Base-by-base conservation (phyloP, 2,888 invertebrate genomes). In the Philonicus albiceps region DNA sequence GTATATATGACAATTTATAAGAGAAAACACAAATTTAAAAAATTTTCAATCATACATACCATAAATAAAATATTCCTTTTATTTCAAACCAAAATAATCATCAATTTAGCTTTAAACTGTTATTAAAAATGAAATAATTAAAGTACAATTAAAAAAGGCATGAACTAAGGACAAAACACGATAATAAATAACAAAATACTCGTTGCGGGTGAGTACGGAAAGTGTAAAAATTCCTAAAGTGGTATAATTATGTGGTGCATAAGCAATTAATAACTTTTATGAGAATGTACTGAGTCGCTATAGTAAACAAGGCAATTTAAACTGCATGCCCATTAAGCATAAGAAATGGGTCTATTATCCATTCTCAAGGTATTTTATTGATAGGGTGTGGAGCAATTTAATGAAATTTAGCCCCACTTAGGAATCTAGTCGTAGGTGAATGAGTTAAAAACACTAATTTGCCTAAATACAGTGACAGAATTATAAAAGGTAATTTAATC, bases 311-410 rank as follows among this genome's bases (percentile, higher is more conserved):
- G 64, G 64, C 11, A 22, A 64, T 64, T 64, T 27, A 19, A 64
- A 64, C 64, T 64, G 64, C 11, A 64, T 27, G 64, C 64, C 64
- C n/a, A 75, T 75, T 37, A 75, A 30, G 31, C 22, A 19, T 37
- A 37, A 37, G 31, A 31, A 75, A 75, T 75, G 31, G 30, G 11
- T 37, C 30, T 37, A 37, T 37, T 75, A 75, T 34, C 16, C 4
- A 3, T 75, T 16, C 19, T 34, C 16, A 8, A 30, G 37, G 13
- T 37, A 37, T 34, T n/a, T 75, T 30, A 75, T 75, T 75, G 31
- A 75, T 31, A n/a, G 75, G 75, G 75, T 75, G 75, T 75, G 75
- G 75, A 75, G 34, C 75, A 75, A 75, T 75, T 75, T 30, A 13
- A 37, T 30, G 31, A 19, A 75, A 8, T 19, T 31, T 75, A 34